Evolutionary conservation across 1,140 invertebrate genomes (phyloP).

Genomic region (Oryzaephilus surinamensis): DNA sequence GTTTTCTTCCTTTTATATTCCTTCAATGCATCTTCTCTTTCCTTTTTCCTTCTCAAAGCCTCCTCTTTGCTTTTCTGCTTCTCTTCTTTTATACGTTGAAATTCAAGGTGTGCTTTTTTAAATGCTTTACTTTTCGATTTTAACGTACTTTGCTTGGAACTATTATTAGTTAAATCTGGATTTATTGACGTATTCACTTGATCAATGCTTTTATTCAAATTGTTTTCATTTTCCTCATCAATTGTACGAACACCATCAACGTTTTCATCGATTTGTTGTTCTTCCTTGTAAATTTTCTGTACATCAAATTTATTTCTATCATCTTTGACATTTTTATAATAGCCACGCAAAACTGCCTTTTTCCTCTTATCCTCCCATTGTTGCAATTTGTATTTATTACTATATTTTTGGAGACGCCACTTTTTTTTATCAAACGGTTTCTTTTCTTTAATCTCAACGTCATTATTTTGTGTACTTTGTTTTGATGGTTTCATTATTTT

Average conservation of each 20-base stretch:
- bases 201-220: slow-evolving; percentile 8
- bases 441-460: slow-evolving; percentile 14
- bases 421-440: slow-evolving; percentile 53
- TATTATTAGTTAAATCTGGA: neutral
- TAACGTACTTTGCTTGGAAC: slow-evolving; percentile 17
- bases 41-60: slow-evolving; percentile 38
- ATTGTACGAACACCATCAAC: too few relatives aligned
- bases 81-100: slow-evolving; percentile 44
- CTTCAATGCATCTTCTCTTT: slow-evolving; percentile 49
- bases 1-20: slow-evolving; percentile 56
- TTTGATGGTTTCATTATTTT: neutral
- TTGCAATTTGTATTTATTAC: slow-evolving; percentile 53
- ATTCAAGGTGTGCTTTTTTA: slow-evolving; percentile 44
- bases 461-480: neutral
- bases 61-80: slow-evolving; percentile 43
- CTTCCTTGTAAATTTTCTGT: slow-evolving; percentile 19
- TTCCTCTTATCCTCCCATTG: slow-evolving; percentile 53
- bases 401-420: slow-evolving; percentile 53
- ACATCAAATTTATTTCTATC: slow-evolving; percentile 24
- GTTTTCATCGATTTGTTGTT: slow-evolving; percentile 15
- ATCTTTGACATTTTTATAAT: slow-evolving; percentile 44
- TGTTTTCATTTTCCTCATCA: slow-evolving; percentile 12
- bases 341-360: slow-evolving; percentile 41
- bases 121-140: slow-evolving; percentile 37
- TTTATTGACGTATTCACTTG: slow-evolving; percentile 2